Evolutionary conservation across 2,113 vertebrate species (phyloP).

Genomic region (Theristicus caerulescens): DNA sequence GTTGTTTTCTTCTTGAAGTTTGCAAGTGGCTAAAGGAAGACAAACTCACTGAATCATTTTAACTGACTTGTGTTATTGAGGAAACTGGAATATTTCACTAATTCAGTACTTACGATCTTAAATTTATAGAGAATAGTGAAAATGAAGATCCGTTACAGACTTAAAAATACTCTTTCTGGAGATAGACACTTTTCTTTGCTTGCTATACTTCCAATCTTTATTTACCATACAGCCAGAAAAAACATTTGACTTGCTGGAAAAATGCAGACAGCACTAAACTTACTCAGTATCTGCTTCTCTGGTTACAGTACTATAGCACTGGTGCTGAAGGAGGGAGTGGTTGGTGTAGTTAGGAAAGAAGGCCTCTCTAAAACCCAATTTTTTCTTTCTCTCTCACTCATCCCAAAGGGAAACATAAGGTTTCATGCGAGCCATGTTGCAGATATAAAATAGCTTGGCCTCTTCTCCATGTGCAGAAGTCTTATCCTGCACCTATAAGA

Average conservation of each 20-base stretch:
- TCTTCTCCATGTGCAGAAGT: not conserved
- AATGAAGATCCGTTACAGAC: not conserved
- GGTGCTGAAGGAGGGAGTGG: not conserved
- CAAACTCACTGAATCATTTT: not conserved
- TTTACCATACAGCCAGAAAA: not conserved
- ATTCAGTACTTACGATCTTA: not conserved
- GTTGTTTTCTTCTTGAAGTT: not conserved
- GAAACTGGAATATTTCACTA: not conserved
- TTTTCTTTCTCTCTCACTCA: not conserved
- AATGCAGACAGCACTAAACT: not conserved
- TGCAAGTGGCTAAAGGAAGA: not conserved
- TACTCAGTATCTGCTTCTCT: not conserved
- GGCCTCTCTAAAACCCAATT: not conserved
- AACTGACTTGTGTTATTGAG: not conserved
- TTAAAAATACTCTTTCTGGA: not conserved
- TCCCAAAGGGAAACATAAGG: not conserved
- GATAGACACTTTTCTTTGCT: not conserved
- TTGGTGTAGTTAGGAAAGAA: not conserved
- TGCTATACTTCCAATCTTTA: not conserved
- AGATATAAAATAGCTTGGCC: not conserved
- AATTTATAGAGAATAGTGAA: not conserved
- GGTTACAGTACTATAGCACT: not conserved
- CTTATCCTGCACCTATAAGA: not conserved
- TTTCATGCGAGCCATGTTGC: not conserved
- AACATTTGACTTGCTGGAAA: not conserved